Base-by-base conservation (phyloP, 2,797 vertebrate species). In the Sebastes hubbsi region DNA sequence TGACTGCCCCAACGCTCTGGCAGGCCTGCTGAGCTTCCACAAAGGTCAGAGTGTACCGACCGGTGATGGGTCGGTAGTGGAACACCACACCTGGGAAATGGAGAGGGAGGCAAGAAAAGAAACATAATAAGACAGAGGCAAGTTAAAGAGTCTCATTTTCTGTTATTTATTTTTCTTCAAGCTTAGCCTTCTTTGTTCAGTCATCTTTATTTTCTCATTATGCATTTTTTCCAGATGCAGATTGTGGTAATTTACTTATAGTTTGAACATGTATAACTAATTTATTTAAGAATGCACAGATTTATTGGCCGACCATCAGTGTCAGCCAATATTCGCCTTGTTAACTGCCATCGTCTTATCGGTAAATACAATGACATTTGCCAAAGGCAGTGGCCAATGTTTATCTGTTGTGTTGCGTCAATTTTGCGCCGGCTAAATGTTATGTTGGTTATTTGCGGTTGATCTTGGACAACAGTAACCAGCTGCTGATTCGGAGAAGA, bases 1-100 rank as follows among this genome's bases (percentile, higher is more conserved):
- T 98, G 85, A 96, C 92, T 0, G 98, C 98, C 0, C 97, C 97
- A 49, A 97, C 95, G 54, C 94, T 95, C 70, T 95, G 91, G 85
- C 98, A 99, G 38, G 96, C 97, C 87, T 93, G 88, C 88, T 97
- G 96, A n/a, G 98, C 98, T 65, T 97, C 95, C 90, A 93, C 85
- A 1, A 98, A 99, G 78, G 96, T 96, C 86, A 99, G 94, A n/a
- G 97, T 97, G 84, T 99, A 99, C 29, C 96, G 97, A 1, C 96
- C 96, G 6, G 95, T 97, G 86, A 97, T 97, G 54, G 97, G 96
- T 82, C 97, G 95, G 91, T 99, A 99, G 93, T 99, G 97, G 94
- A 99, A 99, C 59, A 99, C 97, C 0, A 99, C 90, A 68, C 98
- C 98, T 99, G 27, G 18, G 24, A 74, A 49, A 72, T 9, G 3